Percentiles rank a stretch among this genome's conserved stretches.
Conservation (phyloP, 2,797 vertebrate genomes). For the Paguma larvata region DNA sequence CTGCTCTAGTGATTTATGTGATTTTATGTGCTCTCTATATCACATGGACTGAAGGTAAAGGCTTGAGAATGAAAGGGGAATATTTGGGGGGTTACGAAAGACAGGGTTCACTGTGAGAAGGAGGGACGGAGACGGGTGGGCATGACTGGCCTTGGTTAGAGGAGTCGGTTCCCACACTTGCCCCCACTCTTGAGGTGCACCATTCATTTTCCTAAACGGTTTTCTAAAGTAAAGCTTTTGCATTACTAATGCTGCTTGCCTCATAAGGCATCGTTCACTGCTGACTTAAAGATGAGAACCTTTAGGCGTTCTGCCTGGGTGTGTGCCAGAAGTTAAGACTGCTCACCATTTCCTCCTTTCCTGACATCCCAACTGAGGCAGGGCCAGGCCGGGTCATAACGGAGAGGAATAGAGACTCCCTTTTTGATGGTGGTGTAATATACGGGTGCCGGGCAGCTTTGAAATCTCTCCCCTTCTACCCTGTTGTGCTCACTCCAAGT, state of each 20-base stretch:
- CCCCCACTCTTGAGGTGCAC: not conserved
- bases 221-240: constrained; percentile 43
- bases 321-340: not conserved
- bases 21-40: not conserved
- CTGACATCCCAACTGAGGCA: not conserved
- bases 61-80: not conserved
- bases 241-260: not conserved
- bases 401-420: not conserved
- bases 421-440: not conserved
- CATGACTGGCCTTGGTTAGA: not conserved
- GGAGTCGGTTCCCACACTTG: not conserved
- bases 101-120: not conserved
- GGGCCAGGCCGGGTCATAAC: not conserved
- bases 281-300: not conserved
- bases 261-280: not conserved
- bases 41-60: not conserved
- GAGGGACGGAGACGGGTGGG: not conserved
- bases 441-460: not conserved
- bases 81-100: not conserved
- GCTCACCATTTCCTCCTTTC: not conserved
- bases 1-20: not conserved
- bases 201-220: not conserved
- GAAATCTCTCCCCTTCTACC: not conserved
- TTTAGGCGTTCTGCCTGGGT: not conserved
- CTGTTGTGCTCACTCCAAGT: not conserved